Percentiles rank a stretch among this genome's conserved stretches.
Evolutionary conservation across 2,113 vertebrate species (phyloP).

Genomic region (Lycaon pictus): DNA sequence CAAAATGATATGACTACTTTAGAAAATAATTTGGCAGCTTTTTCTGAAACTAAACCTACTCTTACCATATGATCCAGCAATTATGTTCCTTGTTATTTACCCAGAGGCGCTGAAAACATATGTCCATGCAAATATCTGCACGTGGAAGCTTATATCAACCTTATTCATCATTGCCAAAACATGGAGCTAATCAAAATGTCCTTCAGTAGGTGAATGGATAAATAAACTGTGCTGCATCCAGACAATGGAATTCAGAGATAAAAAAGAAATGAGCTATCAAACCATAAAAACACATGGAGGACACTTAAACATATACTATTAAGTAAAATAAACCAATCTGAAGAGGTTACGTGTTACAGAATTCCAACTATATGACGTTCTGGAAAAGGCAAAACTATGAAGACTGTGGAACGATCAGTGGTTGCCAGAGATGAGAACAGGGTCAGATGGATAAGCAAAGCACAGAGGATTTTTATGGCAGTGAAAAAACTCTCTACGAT

Average conservation of each 20-base stretch:
- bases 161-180: background rate
- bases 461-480: background rate
- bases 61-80: background rate
- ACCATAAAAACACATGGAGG: background rate
- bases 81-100: background rate
- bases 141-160: background rate
- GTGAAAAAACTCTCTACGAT: background rate
- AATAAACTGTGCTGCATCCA: background rate
- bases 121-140: background rate
- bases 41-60: background rate
- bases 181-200: background rate
- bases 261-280: background rate
- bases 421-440: background rate
- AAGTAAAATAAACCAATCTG: background rate
- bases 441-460: background rate
- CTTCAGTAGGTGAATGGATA: background rate
- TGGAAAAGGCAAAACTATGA: background rate
- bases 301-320: background rate
- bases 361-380: background rate
- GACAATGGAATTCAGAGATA: background rate
- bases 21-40: background rate
- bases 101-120: background rate
- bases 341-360: background rate
- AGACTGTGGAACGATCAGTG: background rate
- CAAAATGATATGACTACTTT: background rate